These are phyloP conservation scores for Sesamia inferens DNA, from an alignment of 2,888 invertebrate genomes.

Conservation along the genomic window DNA sequence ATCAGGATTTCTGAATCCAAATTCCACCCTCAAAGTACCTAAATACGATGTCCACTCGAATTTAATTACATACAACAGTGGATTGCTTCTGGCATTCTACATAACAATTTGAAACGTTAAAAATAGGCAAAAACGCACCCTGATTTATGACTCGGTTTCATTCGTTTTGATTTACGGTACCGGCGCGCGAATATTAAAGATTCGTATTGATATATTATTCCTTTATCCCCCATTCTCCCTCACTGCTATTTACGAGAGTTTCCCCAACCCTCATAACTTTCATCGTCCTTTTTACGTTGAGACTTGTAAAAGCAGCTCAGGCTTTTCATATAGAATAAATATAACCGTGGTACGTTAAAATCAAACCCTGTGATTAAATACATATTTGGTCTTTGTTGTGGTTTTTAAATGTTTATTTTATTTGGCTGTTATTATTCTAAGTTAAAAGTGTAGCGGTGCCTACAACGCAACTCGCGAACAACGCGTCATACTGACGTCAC, in stretches of 20 bases:
- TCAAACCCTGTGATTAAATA: conserved; percentile 66
- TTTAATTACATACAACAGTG: conserved; percentile 51
- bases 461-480: no score
- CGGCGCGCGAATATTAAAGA: conserved; percentile 89
- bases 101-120: conserved; percentile 74
- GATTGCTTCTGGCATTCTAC: conserved; percentile 58
- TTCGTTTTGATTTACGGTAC: conserved; percentile 88
- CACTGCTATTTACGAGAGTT: conserved; percentile 88
- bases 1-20: neutral
- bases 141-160: conserved; percentile 87
- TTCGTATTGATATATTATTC: conserved; percentile 90
- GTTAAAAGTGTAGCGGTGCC: no score
- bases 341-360: conserved; percentile 73
- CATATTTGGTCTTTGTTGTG: conserved; percentile 43
- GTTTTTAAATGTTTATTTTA: conserved; percentile 32
- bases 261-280: conserved; percentile 88
- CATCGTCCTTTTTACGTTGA: conserved; percentile 86
- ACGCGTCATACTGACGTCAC: no score
- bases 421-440: conserved; percentile 19
- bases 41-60: conserved; percentile 32
- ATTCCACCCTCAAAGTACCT: neutral
- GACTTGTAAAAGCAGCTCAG: conserved; percentile 84
- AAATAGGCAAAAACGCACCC: conserved; percentile 74
- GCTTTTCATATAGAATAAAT: conserved; percentile 80
- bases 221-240: conserved; percentile 88